phyloP scores from a whole-genome alignment of 2,888 invertebrate species.

The Noctua pronuba region DNA sequence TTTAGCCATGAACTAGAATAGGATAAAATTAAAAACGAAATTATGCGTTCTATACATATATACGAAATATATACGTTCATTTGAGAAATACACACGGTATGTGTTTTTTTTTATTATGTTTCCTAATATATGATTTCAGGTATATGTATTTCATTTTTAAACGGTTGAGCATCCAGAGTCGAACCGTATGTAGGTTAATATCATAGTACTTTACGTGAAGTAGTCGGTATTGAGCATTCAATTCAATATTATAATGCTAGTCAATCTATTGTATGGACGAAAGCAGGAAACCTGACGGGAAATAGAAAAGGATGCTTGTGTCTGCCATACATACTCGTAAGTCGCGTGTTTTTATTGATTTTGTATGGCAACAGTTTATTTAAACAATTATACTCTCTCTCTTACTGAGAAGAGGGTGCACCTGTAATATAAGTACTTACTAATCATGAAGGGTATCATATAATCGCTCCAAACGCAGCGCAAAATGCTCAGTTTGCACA shows the following conservation, averaged over 20 bases:
- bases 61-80: too few species aligned
- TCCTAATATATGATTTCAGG: not conserved
- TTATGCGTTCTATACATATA: too few species aligned
- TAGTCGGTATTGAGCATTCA: not conserved
- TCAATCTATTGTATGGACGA: conserved; percentile 1
- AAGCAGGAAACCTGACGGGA: conserved; percentile 51
- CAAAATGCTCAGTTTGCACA: too few species aligned
- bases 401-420: too few species aligned
- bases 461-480: too few species aligned
- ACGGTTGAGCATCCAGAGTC: not conserved
- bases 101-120: too few species aligned
- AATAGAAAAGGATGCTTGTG: conserved; percentile 55
- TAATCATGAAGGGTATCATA: too few species aligned
- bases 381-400: not conserved
- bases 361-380: not conserved
- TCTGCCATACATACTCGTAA: conserved; percentile 27
- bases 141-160: not conserved
- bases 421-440: too few species aligned
- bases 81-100: too few species aligned
- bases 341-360: conserved; percentile 21
- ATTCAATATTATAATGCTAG: conserved; percentile 12
- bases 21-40: not conserved
- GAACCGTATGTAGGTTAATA: not conserved
- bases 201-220: not conserved
- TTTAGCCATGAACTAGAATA: too few species aligned